A percentile compares a stretch with the other conserved stretches of the same genome.
phyloP scores from a whole-genome alignment of 2,113 vertebrate species.

The Ceratotherium simum region DNA sequence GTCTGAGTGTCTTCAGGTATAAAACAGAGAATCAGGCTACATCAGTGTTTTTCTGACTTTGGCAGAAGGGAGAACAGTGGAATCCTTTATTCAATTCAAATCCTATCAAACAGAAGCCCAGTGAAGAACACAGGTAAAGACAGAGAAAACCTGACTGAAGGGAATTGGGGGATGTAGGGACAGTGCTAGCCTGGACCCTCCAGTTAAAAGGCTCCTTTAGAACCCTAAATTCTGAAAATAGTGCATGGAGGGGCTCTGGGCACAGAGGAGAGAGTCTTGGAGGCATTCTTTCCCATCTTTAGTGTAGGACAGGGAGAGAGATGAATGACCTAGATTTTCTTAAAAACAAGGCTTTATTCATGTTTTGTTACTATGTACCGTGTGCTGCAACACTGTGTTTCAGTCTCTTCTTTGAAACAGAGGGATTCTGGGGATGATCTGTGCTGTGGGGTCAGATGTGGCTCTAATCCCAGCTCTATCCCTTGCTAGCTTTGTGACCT shows the following conservation, averaged over 20 bases:
- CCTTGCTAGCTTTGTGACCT: slow-evolving; percentile 30
- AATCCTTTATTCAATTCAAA: slow-evolving; percentile 11
- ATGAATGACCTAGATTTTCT: slow-evolving; percentile 53
- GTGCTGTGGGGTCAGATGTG: background rate
- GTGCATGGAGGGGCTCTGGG: background rate
- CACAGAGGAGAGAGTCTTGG: background rate
- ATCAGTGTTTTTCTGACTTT: background rate
- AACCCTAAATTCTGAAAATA: background rate
- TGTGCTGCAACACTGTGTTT: background rate
- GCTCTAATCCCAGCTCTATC: slow-evolving; percentile 35
- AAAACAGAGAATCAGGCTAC: background rate
- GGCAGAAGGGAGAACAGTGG: background rate
- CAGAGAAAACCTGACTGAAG: background rate
- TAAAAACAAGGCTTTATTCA: slow-evolving; percentile 66
- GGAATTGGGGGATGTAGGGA: background rate
- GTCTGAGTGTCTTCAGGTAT: background rate
- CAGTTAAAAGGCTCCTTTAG: background rate
- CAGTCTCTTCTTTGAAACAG: slow-evolving; percentile 57
- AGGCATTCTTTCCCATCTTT: background rate
- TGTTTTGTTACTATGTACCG: slow-evolving; percentile 37
- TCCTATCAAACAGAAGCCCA: background rate
- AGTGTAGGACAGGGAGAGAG: background rate
- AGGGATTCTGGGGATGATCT: slow-evolving; percentile 40
- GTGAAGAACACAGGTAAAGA: background rate
- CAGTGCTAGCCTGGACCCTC: background rate